Evolutionary conservation across 2,888 invertebrate genomes (phyloP), one percentile per base, ranked within the genome.

Genomic region (Pandemis heparana): DNA sequence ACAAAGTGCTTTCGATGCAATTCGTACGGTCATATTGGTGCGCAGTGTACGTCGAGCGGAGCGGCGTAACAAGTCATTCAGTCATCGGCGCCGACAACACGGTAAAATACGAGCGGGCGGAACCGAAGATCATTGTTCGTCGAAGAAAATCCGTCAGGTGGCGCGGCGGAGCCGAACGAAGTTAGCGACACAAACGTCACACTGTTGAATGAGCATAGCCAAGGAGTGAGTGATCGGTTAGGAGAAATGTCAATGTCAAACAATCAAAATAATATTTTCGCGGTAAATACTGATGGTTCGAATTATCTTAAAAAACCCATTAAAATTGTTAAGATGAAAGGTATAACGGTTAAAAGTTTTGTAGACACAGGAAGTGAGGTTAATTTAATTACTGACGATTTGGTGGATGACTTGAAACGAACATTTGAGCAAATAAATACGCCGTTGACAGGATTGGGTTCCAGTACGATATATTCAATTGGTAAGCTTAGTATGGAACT

Each of bases 331-430:
- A 48, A 48, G 14, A 48, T 48, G 14, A 12, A 9, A 3, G 51
- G 16, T 51, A 16, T 16, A 7, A 6, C 6, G 16, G 51, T 51
- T 51, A 5, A 16, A 16, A 6, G 9, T 0, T 16, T 65, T 9
- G 0, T 65, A 16, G 65, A 65, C 39, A 53, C 65, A 16, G 65
- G 65, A 0, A 65, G 65, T n/a, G 65, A 65, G 1, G 16, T 65
- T 0, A 65, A 65, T 53, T 16, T 65, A 9, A 39, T 65, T 10
- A 39, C 65, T 9, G 4, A 6, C 38, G 51, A 38, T n/a, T 23
- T 48, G 23, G 10, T 63, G 14, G 14, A 5, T 48, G 14, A 6
- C 1, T n/a, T 48, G 2, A 53, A 53, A 10, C 8, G 16, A 8
- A 7, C 16, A 2, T 10, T 12, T 1, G 12, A 51, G n/a, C 46